phyloP scores from a whole-genome alignment of 2,888 invertebrate species.

The Polyommatus iphigenia region DNA sequence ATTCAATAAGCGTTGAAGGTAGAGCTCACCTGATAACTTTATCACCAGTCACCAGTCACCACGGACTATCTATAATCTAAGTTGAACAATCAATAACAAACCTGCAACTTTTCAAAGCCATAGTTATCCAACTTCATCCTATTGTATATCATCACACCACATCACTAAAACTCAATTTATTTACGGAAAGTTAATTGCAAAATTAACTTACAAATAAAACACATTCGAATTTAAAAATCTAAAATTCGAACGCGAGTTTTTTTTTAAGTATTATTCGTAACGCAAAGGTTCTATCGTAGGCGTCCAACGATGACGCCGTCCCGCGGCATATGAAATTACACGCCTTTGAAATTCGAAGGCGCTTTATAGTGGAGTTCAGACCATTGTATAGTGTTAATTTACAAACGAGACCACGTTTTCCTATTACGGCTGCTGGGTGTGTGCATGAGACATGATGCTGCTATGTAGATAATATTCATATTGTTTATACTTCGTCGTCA shows the following conservation, averaged over 20 bases:
- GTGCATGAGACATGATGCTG: slow-evolving; percentile 50
- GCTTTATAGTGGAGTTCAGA: slow-evolving; percentile 55
- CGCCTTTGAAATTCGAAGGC: slow-evolving; percentile 57
- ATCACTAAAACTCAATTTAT: slow-evolving; percentile 35
- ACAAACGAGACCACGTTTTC: slow-evolving; percentile 49
- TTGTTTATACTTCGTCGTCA: slow-evolving; percentile 63
- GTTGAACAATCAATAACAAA: slow-evolving; percentile 41
- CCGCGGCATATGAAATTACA: slow-evolving; percentile 64
- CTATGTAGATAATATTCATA: slow-evolving; percentile 56
- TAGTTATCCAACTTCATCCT: slow-evolving; percentile 75
- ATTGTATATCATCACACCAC: slow-evolving; percentile 35
- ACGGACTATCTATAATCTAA: background rate
- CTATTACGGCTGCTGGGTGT: slow-evolving; percentile 48
- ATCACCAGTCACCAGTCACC: no score
- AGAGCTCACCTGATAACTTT: background rate
- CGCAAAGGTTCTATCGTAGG: slow-evolving; percentile 55
- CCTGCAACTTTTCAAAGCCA: slow-evolving; percentile 75
- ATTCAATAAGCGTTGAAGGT: background rate
- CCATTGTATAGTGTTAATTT: slow-evolving; percentile 50
- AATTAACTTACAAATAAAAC: slow-evolving; percentile 31
- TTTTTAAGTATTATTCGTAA: slow-evolving; percentile 45
- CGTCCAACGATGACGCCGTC: slow-evolving; percentile 66
- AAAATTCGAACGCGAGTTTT: slow-evolving; percentile 35
- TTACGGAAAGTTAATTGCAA: slow-evolving; percentile 31
- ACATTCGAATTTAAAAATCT: slow-evolving; percentile 20